Percentiles rank a stretch among this genome's conserved stretches.
Evolutionary conservation across 2,113 vertebrate genomes (phyloP).

Genomic region (Psephotus haematonotus): DNA sequence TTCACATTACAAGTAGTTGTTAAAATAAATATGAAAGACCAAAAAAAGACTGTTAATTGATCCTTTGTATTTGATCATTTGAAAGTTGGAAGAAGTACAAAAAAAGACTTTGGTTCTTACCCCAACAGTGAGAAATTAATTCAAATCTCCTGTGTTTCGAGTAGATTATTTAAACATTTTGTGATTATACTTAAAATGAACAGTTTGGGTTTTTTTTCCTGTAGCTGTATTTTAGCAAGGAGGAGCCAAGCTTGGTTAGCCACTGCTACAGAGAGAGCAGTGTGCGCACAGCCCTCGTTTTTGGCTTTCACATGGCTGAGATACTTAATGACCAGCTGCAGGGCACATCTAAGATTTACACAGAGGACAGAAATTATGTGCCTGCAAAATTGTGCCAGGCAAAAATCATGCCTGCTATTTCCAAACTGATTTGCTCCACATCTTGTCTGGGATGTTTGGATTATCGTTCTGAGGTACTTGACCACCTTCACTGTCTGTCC

Average conservation of each 20-base stretch:
- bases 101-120: neutral
- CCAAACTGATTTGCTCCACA: neutral
- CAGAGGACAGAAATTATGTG: neutral
- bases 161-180: neutral
- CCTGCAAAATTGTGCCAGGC: too few relatives aligned
- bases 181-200: neutral
- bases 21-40: neutral
- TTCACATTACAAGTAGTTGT: neutral
- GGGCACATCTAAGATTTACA: neutral
- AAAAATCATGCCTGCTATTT: neutral
- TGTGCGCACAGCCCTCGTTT: neutral
- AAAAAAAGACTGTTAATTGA: neutral
- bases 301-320: neutral
- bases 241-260: neutral
- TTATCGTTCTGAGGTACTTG: neutral
- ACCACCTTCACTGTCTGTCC: neutral
- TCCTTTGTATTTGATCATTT: neutral
- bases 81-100: neutral
- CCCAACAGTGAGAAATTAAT: neutral
- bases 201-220: neutral
- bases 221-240: neutral
- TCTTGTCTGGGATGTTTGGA: neutral
- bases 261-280: neutral
- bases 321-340: accelerated
- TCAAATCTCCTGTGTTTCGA: neutral